Base-by-base conservation (phyloP, 2,888 invertebrate species). In the Hirtodrosophila cameraria region DNA sequence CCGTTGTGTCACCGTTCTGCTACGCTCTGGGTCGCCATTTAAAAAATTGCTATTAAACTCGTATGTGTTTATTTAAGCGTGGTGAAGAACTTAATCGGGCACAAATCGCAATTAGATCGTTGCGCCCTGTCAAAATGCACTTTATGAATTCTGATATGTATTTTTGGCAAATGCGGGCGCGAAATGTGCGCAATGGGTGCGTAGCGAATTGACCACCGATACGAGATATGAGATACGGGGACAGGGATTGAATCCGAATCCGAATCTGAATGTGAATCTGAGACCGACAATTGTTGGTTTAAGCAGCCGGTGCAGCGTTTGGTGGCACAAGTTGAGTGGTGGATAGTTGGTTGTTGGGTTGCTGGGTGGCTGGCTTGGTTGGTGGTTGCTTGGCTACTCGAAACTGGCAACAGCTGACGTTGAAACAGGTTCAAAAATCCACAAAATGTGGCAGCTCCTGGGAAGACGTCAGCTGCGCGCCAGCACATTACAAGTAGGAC, bases 231-330 rank as follows among this genome's bases (percentile, higher is more conserved):
- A 2, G 1, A 15, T 13, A 12, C 8, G 13, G 27, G 12, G 20
- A 11, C 12, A n/a, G 35, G 16, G 7, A 12, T 16, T 9, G 3
- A 18, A 13, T 7, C 71, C 63, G 12, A 68, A 67, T 58, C 53
- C 72, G n/a, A n/a, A n/a, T n/a, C n/a, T 9, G 3, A 18, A 13
- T 7, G 69, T 62, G 12, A 68, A 67, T 58, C 53, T 72, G 68
- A 71, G 80, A 88, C 88, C 89, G 88, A 89, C 87, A 79, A 81
- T 86, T 86, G 88, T 89, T 84, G 88, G 87, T 89, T 80, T 80
- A 74, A 61, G 66, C 84, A 80, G 80, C 88, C 87, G 84, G 74
- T 82, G 69, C 84, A 77, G 55, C 39, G 73, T 12, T 68, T 67
- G 64, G 60, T 74, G 73, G 41, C 16, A 9, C 7, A 20, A 39